phyloP scores from a whole-genome alignment of 2,888 invertebrate genomes.

The Blastobasis lacticolella region DNA sequence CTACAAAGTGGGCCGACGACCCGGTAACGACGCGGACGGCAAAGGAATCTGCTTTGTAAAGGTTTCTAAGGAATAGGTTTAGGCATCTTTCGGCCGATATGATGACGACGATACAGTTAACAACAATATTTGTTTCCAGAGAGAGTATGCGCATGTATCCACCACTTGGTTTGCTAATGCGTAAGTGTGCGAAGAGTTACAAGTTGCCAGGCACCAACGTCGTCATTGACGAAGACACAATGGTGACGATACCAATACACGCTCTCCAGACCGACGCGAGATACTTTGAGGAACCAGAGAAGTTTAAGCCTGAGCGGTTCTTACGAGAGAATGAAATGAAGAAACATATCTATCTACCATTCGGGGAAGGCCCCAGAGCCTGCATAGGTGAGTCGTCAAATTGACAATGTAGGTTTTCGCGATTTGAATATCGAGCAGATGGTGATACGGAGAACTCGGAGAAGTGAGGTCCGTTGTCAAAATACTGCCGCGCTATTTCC shows the following conservation, averaged over 20 bases:
- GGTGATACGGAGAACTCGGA: too few species aligned
- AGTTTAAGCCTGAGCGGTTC: conserved; percentile 11
- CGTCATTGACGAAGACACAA: conserved; percentile 4
- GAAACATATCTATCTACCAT: conserved; percentile 8
- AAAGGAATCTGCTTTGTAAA: too few species aligned
- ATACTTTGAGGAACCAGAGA: conserved; percentile 8
- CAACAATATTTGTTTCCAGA: too few species aligned
- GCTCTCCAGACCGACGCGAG: conserved; percentile 8
- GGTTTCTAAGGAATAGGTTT: too few species aligned
- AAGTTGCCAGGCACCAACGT: conserved; percentile 11
- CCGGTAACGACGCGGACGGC: too few species aligned
- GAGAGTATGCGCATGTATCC: background rate
- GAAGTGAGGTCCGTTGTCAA: too few species aligned
- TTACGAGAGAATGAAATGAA: conserved; percentile 2
- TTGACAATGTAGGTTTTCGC: too few species aligned
- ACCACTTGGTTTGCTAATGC: conserved; percentile 6
- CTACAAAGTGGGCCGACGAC: too few species aligned
- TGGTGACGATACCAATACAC: conserved; percentile 2
- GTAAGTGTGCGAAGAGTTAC: conserved; percentile 9
- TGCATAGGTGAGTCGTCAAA: background rate
- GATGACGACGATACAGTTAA: too few species aligned
- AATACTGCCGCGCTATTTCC: too few species aligned
- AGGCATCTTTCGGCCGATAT: too few species aligned
- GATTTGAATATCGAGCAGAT: too few species aligned
- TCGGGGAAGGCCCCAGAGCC: conserved; percentile 4